These are phyloP conservation scores for Hydropsyche betteni DNA, from an alignment of 2,888 invertebrate genomes.

Conservation along the genomic window DNA sequence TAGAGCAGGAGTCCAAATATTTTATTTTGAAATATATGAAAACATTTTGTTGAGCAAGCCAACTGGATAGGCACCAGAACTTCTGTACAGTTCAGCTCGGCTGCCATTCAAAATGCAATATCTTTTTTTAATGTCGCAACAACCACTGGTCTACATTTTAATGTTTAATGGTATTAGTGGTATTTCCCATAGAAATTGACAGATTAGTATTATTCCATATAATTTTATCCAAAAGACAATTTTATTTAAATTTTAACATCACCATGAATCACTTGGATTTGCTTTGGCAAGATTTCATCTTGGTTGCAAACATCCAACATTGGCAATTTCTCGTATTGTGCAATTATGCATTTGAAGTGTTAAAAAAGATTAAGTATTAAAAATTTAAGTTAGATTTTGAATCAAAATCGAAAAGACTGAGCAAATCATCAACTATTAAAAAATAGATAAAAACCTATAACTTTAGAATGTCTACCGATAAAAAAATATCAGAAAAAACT, in stretches of 20 bases:
- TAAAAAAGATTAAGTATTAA: constrained; percentile 25
- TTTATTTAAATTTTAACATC: background rate
- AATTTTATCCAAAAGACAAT: background rate
- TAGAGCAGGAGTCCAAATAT: too few relatives aligned
- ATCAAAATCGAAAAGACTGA: constrained; percentile 30
- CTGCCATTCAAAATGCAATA: too few relatives aligned
- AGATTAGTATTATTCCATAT: constrained; percentile 3
- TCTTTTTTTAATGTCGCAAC: too few relatives aligned
- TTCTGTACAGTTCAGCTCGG: too few relatives aligned
- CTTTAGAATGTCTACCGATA: too few relatives aligned
- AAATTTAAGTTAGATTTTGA: constrained; percentile 14
- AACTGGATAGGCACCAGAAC: too few relatives aligned
- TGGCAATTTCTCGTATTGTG: background rate
- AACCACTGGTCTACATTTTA: too few relatives aligned
- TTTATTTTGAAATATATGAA: too few relatives aligned
- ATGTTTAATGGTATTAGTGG: background rate
- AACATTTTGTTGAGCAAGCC: too few relatives aligned
- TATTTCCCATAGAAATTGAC: background rate
- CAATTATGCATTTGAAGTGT: background rate
- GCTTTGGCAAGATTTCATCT: constrained; percentile 7
- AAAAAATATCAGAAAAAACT: constrained; percentile 20
- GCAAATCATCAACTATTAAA: constrained; percentile 13
- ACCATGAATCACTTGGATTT: too few relatives aligned
- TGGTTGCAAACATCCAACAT: background rate
- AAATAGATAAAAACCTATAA: too few relatives aligned